phyloP scores from a whole-genome alignment of 1,140 invertebrate genomes.

The Drosophila seguyi region DNA sequence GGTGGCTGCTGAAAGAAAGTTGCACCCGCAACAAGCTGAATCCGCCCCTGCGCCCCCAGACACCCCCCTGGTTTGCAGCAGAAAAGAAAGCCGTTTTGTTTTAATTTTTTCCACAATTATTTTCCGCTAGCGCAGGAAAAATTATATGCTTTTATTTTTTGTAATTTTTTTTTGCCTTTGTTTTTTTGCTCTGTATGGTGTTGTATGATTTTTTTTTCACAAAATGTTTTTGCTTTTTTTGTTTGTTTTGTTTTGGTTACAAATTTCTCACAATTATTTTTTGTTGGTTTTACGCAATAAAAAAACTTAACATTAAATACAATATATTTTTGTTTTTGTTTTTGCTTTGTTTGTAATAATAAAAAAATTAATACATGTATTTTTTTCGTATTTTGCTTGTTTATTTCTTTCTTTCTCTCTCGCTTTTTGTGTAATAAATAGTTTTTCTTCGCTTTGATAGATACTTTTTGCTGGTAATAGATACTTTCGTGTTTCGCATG shows the following conservation, averaged over 20 bases:
- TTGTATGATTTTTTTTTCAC: slow-evolving; percentile 59
- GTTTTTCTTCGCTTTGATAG: slow-evolving; percentile 72
- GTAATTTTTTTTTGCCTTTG: slow-evolving; percentile 66
- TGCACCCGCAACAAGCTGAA: slow-evolving; percentile 64
- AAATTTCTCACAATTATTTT: slow-evolving; percentile 80
- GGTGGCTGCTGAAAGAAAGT: slow-evolving; percentile 72
- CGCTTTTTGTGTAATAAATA: slow-evolving; percentile 71
- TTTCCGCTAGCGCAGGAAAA: slow-evolving; percentile 82
- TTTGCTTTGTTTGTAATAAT: slow-evolving; percentile 62
- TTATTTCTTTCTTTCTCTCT: slow-evolving; percentile 54
- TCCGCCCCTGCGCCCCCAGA: slow-evolving; percentile 1
- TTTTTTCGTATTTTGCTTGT: slow-evolving; percentile 65
- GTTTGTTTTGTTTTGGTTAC: slow-evolving; percentile 80
- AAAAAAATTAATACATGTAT: slow-evolving; percentile 82
- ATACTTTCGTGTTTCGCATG: slow-evolving; percentile 61
- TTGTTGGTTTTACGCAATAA: slow-evolving; percentile 75
- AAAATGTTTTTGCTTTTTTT: slow-evolving; percentile 60
- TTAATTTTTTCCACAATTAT: slow-evolving; percentile 82
- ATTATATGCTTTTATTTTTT: slow-evolving; percentile 80
- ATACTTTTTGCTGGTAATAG: slow-evolving; percentile 73
- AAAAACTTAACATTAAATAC: slow-evolving; percentile 84
- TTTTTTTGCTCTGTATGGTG: slow-evolving; percentile 51
- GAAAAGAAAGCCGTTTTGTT: slow-evolving; percentile 81
- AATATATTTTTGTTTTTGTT: slow-evolving; percentile 71
- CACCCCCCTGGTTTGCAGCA: slow-evolving; percentile 1